phyloP scores from a whole-genome alignment of 2,113 vertebrate species.

The Muntiacus reevesi region DNA sequence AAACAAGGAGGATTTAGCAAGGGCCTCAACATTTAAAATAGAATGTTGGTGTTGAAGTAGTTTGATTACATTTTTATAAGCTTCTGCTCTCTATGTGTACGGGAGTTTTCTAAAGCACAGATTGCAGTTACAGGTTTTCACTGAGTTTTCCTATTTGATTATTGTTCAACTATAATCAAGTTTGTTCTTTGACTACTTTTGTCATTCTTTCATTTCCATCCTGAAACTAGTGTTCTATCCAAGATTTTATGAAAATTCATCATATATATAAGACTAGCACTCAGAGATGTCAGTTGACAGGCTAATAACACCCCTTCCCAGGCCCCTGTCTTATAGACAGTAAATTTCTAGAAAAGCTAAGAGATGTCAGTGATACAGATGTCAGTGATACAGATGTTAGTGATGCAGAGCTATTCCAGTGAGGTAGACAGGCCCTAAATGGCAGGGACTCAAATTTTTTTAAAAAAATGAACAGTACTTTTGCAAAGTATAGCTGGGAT shows the following conservation, averaged over 20 bases:
- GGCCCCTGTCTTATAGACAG: background rate
- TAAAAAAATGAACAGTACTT: background rate
- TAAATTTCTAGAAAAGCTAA: background rate
- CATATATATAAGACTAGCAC: background rate
- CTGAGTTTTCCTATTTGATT: background rate
- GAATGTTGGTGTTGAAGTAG: background rate
- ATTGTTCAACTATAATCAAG: background rate
- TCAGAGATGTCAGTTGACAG: background rate
- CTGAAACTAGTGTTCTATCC: background rate
- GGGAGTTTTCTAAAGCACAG: background rate
- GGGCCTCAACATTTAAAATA: background rate
- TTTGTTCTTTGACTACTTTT: background rate
- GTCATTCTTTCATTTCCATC: conserved; percentile 17
- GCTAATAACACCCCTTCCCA: background rate
- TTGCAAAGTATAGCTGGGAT: background rate
- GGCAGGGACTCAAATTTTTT: background rate
- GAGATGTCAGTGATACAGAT: background rate
- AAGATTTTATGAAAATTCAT: background rate
- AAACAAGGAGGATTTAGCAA: background rate
- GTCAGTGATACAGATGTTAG: background rate
- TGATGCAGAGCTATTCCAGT: background rate
- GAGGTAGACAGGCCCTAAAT: background rate
- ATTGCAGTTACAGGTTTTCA: background rate
- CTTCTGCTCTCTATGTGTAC: background rate
- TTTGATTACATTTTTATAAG: background rate